A percentile compares a stretch with the other conserved stretches of the same genome.
Conservation (phyloP, 1,140 invertebrate species). For the Antheraea pernyi region DNA sequence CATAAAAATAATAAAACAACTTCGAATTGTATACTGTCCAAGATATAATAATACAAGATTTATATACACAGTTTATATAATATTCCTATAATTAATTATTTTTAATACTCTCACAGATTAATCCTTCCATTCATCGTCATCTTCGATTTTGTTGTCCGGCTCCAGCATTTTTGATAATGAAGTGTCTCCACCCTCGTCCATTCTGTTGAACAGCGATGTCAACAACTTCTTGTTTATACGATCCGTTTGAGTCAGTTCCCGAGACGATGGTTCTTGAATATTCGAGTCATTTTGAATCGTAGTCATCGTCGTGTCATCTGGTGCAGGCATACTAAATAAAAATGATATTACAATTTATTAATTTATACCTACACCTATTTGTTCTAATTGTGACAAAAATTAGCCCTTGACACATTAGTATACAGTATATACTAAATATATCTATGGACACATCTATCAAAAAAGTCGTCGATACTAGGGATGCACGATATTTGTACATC, state of each 20-base stretch:
- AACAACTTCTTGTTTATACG: slow-evolving; percentile 82
- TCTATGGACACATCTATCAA: too few species aligned
- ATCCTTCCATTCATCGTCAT: slow-evolving; percentile 57
- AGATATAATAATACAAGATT: neutral
- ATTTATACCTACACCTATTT: too few species aligned
- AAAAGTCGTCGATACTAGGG: too few species aligned
- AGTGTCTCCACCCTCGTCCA: slow-evolving; percentile 76
- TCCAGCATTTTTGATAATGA: slow-evolving; percentile 57
- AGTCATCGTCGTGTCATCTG: slow-evolving; percentile 39
- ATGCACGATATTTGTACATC: too few species aligned
- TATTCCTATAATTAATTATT: neutral
- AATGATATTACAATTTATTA: neutral
- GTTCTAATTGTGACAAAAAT: neutral
- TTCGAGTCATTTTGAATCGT: slow-evolving; percentile 22
- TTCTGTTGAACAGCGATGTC: slow-evolving; percentile 80
- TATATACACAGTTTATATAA: slow-evolving; percentile 5
- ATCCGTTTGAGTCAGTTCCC: slow-evolving; percentile 82
- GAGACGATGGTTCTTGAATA: slow-evolving; percentile 31
- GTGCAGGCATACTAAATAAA: slow-evolving; percentile 49
- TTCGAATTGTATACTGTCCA: too few species aligned
- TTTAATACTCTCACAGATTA: slow-evolving; percentile 9
- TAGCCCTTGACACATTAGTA: neutral
- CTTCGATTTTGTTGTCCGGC: slow-evolving; percentile 42
- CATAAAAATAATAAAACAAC: too few species aligned
- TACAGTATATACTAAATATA: too few species aligned